phyloP scores from a whole-genome alignment of 2,888 invertebrate species.

The Trichopria drosophilae region DNA sequence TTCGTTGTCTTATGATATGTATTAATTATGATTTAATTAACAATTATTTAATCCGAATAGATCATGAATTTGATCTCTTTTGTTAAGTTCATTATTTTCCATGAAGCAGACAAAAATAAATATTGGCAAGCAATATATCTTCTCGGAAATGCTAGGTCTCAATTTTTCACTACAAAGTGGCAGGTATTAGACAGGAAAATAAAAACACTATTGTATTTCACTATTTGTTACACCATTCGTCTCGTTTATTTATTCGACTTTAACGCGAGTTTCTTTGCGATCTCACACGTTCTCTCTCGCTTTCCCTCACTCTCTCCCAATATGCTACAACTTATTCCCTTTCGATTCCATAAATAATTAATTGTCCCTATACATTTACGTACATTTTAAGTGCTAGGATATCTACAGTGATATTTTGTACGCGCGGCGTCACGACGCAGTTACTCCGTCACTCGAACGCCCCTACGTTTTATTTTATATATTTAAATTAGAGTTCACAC shows the following conservation, averaged over 20 bases:
- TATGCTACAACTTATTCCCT: conserved; percentile 45
- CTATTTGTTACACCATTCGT: conserved; percentile 35
- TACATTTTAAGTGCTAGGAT: conserved; percentile 49
- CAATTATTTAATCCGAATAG: no score
- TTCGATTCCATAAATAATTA: conserved; percentile 31
- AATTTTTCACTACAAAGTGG: no score
- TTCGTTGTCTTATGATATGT: no score
- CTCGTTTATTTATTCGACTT: conserved; percentile 37
- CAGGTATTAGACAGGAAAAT: no score
- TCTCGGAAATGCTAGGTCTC: no score
- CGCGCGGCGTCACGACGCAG: conserved; percentile 36
- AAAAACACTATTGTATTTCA: no score
- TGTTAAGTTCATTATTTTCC: no score
- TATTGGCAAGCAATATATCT: no score
- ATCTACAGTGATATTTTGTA: conserved; percentile 56
- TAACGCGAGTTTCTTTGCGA: conserved; percentile 38
- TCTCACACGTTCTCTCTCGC: conserved; percentile 30
- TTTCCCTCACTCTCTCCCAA: conserved; percentile 32
- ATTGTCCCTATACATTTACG: conserved; percentile 36
- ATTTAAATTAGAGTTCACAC: conserved; percentile 28
- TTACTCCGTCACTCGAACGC: conserved; percentile 22
- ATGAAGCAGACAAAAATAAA: no score
- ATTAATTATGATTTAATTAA: no score
- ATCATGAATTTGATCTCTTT: no score
- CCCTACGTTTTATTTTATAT: conserved; percentile 14